Evolutionary conservation across 2,888 invertebrate species (phyloP).

Genomic region (Rhaphigaster nebulosa): DNA sequence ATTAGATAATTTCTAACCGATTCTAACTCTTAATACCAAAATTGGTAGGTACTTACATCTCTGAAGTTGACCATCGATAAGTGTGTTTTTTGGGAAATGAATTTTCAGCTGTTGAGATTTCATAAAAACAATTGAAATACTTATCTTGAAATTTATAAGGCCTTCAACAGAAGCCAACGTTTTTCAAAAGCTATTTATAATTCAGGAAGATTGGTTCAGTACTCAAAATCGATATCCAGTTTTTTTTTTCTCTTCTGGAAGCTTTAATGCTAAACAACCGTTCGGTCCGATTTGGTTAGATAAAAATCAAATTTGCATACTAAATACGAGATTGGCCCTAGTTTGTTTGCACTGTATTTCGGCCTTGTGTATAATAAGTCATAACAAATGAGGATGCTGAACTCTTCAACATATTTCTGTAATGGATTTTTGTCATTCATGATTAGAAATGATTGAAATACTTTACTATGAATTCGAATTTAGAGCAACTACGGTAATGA

Average conservation of each 20-base stretch:
- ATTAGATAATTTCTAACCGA: too few relatives aligned
- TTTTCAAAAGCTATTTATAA: neutral
- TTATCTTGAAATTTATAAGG: neutral
- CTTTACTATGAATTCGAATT: neutral
- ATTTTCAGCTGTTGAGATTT: neutral
- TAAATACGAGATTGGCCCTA: neutral
- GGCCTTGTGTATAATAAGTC: neutral
- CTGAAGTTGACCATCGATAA: too few relatives aligned
- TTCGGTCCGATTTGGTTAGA: neutral
- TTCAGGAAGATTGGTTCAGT: too few relatives aligned
- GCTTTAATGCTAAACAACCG: neutral
- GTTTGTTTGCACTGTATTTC: neutral
- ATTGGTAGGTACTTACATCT: too few relatives aligned
- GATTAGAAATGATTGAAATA: neutral
- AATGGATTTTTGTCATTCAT: neutral
- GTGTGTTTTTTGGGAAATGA: neutral
- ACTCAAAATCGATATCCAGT: neutral
- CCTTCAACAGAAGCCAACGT: neutral
- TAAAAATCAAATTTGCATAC: slow-evolving; percentile 30
- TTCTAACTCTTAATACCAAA: too few relatives aligned
- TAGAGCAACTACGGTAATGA: neutral
- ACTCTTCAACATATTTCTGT: neutral
- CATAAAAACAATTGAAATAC: neutral
- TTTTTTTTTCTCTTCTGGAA: neutral
- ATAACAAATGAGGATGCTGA: neutral